Evolutionary conservation across 2,797 vertebrate species (phyloP), one percentile per base, ranked within the genome.

Genomic region (Ambastaia sidthimunki): DNA sequence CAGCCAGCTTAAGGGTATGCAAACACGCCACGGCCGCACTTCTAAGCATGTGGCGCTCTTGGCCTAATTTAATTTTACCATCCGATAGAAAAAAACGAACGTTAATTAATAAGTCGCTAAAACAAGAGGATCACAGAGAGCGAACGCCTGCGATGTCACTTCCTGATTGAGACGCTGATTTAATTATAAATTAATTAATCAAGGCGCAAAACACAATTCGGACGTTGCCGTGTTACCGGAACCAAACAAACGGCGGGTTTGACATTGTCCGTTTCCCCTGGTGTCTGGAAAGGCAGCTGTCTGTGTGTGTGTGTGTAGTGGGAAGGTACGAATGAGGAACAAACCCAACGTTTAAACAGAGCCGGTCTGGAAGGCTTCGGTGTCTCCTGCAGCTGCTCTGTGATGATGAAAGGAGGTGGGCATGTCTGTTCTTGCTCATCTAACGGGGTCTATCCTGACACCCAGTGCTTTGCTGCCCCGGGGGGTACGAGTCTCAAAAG

Each of bases 51-150:
- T 48, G n/a, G n/a, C 73, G 62, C 71, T 86, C 81, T 71, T 80
- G 85, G 84, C 86, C 88, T 90, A 72, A 84, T 91, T 87, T 81
- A 84, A 90, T 90, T 90, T 85, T 87, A 83, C 82, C 81, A 83
- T 86, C 85, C 76, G 71, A 71, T 62, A 68, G 34, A 54, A 50
- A 34, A 72, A 87, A 86, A 86, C 83, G 74, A 54, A 80, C 57
- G 80, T 91, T 71, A 89, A 91, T 91, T 89, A 93, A 91, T 89
- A 87, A 91, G 84, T 80, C 74, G 59, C 88, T 89, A 82, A 89
- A 92, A 92, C 88, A 86, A 80, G 86, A 81, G 85, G 89, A 89
- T 89, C 91, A 89, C 86, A 88, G 86, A 21, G 55, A 82, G 83
- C 83, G 82, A 87, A 88, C 85, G 85, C 85, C 83, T 86, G 7